Percentiles rank a stretch among this genome's conserved stretches.
phyloP scores from a whole-genome alignment of 2,113 vertebrate species.

The Corvus hawaiiensis region DNA sequence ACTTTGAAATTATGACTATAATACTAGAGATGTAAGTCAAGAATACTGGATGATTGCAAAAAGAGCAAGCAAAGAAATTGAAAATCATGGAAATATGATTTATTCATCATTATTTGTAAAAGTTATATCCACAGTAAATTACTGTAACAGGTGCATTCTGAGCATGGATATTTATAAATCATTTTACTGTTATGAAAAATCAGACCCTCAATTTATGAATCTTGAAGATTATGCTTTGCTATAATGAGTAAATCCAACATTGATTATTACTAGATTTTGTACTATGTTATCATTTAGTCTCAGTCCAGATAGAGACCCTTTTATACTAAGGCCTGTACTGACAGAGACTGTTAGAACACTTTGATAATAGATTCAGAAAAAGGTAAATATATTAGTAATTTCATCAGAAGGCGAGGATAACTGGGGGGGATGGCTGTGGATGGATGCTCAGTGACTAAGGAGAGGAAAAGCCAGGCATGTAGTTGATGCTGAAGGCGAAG shows the following conservation, averaged over 20 bases:
- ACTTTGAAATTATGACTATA: background rate
- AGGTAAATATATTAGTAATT: background rate
- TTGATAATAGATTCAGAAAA: background rate
- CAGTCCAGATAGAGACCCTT: background rate
- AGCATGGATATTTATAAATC: background rate
- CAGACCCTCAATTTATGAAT: background rate
- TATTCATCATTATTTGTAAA: background rate
- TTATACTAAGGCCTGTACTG: background rate
- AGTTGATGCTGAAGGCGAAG: background rate
- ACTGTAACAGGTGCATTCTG: background rate
- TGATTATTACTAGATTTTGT: background rate
- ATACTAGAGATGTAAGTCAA: background rate
- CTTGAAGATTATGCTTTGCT: background rate
- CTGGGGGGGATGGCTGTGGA: background rate
- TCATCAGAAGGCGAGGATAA: background rate
- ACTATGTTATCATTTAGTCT: background rate
- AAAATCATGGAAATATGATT: background rate
- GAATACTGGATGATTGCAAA: background rate
- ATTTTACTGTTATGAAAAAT: background rate
- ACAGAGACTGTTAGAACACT: background rate
- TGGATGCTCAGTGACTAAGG: background rate
- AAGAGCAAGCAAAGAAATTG: background rate
- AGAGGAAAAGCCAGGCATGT: background rate
- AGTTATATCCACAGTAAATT: background rate
- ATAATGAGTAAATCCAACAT: background rate